Conservation (phyloP, 2,888 invertebrate species). For the Drosophila prostipennis region DNA sequence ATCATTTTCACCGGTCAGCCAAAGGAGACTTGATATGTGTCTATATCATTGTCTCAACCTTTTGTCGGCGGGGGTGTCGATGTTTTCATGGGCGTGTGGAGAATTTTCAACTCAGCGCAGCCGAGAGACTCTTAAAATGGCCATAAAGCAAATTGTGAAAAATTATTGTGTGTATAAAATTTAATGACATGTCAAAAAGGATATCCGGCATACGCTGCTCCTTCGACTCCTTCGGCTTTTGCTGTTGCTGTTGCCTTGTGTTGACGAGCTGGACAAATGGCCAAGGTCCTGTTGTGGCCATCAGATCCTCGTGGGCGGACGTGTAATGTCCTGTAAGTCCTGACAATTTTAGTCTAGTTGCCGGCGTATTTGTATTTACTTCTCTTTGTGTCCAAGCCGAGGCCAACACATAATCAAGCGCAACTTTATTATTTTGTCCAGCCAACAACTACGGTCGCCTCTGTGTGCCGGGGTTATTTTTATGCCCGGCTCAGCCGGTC, state of each 20-base stretch:
- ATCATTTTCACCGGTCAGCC: constrained; percentile 24
- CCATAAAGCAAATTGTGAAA: constrained; percentile 79
- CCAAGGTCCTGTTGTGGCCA: constrained; percentile 42
- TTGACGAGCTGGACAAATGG: constrained; percentile 65
- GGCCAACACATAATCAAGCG: constrained; percentile 70
- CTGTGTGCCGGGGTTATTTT: constrained; percentile 42
- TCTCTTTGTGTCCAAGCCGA: constrained; percentile 29
- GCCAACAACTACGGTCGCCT: constrained; percentile 43
- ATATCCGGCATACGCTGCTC: constrained; percentile 73
- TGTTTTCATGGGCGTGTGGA: constrained; percentile 25
- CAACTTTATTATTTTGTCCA: constrained; percentile 76
- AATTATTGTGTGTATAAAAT: constrained; percentile 80
- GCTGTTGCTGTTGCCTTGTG: constrained; percentile 7
- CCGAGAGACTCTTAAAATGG: constrained; percentile 65
- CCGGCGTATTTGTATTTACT: constrained; percentile 71
- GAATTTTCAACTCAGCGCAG: constrained; percentile 62
- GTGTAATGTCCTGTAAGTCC: constrained; percentile 74
- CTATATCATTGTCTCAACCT: constrained; percentile 35
- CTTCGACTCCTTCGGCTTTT: not conserved
- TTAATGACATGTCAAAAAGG: constrained; percentile 81
- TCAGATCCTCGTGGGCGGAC: constrained; percentile 47
- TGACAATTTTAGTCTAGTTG: constrained; percentile 78
- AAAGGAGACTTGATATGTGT: constrained; percentile 19
- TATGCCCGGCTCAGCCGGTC: constrained; percentile 39
- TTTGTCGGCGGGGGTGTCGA: constrained; percentile 27